Evolutionary conservation across 1,140 invertebrate species (phyloP), one percentile per base, ranked within the genome.

Genomic region (Littorina saxatilis): DNA sequence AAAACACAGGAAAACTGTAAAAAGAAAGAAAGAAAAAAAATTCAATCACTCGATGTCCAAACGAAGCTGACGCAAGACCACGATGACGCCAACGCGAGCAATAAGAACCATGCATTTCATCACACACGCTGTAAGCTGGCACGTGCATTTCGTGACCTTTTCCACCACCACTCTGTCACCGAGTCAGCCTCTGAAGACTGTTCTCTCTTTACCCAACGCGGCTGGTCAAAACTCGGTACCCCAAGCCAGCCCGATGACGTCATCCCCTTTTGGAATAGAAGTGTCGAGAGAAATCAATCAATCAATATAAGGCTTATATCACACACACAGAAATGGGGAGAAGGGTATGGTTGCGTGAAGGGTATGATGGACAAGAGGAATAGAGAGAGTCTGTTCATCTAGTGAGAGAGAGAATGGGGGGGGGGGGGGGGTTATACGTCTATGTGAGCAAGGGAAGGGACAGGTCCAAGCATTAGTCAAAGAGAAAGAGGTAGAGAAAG

Each of bases 401-500:
- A 73, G 35, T 9, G 35, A 32, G 40, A 15, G 35, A 32, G 40
- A 73, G 15, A 73, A 9, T 13, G 32, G 37, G 70, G 9, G 70
- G 35, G 35, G 9, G 15, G 37, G 70, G 37, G 58, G n/a, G 27
- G 27, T 7, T 13, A n/a, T 7, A 27, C 9, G 17, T 13, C 13
- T 13, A 17, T 15, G 17, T 15, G 17, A 63, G 58, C 9, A n/a
- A 63, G 58, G n/a, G 58, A 63, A 27, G 9, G 58, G n/a, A 7
- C 9, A 27, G 9, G 58, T 7, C 13, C 9, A 63, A 63, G 58
- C 7, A 9, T 15, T 13, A 63, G 58, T 15, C 13, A 63, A n/a
- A 63, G 58, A 63, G 58, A 63, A n/a, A 63, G 58, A 63, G 58
- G n/a, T 9, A 63, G 58, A 63, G 58, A 63, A n/a, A 63, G 58